Evolutionary conservation across 2,113 vertebrate genomes (phyloP).

Genomic region (Thryonomys swinderianus): DNA sequence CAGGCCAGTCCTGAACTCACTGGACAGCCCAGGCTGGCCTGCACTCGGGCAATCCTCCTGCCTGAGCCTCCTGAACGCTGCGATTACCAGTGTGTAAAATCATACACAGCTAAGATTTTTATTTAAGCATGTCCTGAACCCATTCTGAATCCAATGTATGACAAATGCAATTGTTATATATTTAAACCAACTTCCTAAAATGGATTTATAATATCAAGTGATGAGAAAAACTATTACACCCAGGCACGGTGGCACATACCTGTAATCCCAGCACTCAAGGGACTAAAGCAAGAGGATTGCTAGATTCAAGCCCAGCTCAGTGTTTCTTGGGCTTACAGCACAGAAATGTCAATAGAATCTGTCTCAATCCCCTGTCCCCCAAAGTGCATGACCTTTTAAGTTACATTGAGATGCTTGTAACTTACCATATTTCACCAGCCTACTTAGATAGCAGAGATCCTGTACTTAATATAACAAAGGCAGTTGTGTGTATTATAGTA

Average conservation of each 20-base stretch:
- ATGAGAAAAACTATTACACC: not conserved
- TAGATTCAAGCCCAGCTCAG: not conserved
- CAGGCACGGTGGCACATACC: not conserved
- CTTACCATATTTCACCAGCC: not conserved
- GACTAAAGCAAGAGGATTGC: not conserved
- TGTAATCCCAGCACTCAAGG: not conserved
- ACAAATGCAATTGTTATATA: slow-evolving; percentile 5
- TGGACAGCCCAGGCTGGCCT: not conserved
- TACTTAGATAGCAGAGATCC: not conserved
- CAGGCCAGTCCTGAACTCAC: not conserved
- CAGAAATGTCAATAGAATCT: not conserved
- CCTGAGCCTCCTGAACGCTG: not conserved
- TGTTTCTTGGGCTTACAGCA: not conserved
- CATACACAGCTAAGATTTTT: slow-evolving; percentile 2
- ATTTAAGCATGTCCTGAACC: not conserved
- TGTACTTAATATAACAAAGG: not conserved
- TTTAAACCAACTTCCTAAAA: slow-evolving; percentile 49
- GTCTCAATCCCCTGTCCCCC: not conserved
- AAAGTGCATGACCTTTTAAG: not conserved
- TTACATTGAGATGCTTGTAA: not conserved
- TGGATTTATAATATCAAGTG: not conserved
- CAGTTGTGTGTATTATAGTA: not conserved
- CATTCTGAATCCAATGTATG: not conserved
- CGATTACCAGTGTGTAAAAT: not conserved
- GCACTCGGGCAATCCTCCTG: not conserved